Conservation (phyloP, 2,888 invertebrate species). For the Dermolepida albohirtum region DNA sequence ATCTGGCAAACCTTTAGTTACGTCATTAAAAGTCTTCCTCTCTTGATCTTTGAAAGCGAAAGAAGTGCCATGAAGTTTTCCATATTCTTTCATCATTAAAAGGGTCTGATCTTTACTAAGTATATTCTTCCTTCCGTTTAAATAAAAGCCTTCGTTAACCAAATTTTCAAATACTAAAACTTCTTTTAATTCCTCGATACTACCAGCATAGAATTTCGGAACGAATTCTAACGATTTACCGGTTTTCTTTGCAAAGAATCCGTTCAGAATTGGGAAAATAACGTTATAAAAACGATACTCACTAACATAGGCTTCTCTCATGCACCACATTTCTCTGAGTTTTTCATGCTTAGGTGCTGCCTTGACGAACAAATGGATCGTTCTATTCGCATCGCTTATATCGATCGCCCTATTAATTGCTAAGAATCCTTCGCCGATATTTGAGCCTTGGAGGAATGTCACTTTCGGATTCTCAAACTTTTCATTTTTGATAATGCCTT, state of each 20-base stretch:
- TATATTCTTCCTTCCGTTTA: constrained; percentile 52
- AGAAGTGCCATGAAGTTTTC: constrained; percentile 56
- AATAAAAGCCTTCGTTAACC: constrained; percentile 48
- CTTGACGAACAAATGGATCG: constrained; percentile 44
- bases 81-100: constrained; percentile 54
- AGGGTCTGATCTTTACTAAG: constrained; percentile 54
- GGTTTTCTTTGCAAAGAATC: constrained; percentile 44
- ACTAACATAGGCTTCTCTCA: constrained; percentile 42
- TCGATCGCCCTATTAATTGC: constrained; percentile 39
- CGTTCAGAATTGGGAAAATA: constrained; percentile 44
- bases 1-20: constrained; percentile 26
- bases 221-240: constrained; percentile 43
- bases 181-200: constrained; percentile 44
- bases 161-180: constrained; percentile 54
- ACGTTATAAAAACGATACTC: constrained; percentile 49
- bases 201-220: constrained; percentile 45
- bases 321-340: constrained; percentile 38
- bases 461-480: constrained; percentile 23
- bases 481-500: constrained; percentile 9
- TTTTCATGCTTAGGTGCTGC: constrained; percentile 40
- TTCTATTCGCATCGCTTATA: constrained; percentile 38
- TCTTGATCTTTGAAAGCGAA: constrained; percentile 54
- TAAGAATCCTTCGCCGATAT: constrained; percentile 45
- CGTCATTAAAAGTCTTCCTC: constrained; percentile 49
- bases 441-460: constrained; percentile 27